phyloP scores from a whole-genome alignment of 2,797 vertebrate genomes.

The Sebastes iracundus region DNA sequence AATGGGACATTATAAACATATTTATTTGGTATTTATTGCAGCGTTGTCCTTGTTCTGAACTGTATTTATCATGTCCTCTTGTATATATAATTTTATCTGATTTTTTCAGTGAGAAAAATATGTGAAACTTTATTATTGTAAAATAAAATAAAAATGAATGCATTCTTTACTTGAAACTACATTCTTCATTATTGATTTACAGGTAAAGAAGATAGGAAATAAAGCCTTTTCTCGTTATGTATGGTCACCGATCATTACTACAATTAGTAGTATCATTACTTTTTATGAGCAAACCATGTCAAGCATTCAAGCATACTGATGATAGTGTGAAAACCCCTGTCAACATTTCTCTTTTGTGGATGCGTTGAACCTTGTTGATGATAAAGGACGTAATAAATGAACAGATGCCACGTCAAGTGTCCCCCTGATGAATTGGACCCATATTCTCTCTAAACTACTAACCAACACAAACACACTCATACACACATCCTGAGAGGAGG shows the following conservation, averaged over 20 bases:
- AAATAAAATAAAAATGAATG: slow-evolving; percentile 1
- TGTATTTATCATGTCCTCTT: not conserved
- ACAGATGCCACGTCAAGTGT: slow-evolving; percentile 57
- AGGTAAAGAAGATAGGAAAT: not conserved
- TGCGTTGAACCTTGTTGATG: slow-evolving; percentile 32
- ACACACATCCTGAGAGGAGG: slow-evolving; percentile 6
- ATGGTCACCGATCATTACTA: not conserved
- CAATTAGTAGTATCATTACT: not conserved
- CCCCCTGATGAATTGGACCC: slow-evolving; percentile 34
- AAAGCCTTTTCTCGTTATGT: not conserved
- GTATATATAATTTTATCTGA: not conserved
- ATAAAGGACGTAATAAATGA: slow-evolving; percentile 54
- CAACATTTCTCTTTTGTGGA: slow-evolving; percentile 14
- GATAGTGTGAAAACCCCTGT: slow-evolving; percentile 29
- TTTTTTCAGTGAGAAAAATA: not conserved
- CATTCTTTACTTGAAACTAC: not conserved
- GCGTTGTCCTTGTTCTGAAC: not conserved
- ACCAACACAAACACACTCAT: not conserved
- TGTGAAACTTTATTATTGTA: not conserved
- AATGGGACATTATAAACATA: not conserved
- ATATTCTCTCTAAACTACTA: slow-evolving; percentile 21
- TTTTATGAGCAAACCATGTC: slow-evolving; percentile 20
- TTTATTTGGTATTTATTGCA: not conserved
- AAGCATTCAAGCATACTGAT: slow-evolving; percentile 8
- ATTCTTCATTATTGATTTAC: not conserved